Percentiles rank a stretch among this genome's conserved stretches.
Evolutionary conservation across 1,140 invertebrate species (phyloP).

Genomic region (Drosophila sechellia): DNA sequence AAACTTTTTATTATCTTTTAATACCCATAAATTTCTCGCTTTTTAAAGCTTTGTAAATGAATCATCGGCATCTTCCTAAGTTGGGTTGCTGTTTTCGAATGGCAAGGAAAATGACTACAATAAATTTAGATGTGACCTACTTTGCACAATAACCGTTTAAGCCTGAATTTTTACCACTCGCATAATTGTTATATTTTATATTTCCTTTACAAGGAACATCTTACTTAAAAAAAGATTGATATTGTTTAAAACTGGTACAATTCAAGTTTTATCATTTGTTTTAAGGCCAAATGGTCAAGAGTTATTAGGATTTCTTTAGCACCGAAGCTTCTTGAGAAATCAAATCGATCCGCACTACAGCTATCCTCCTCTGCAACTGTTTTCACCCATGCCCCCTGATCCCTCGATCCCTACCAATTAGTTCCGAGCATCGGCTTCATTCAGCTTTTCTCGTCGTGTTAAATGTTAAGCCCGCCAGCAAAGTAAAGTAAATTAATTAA

Average conservation of each 20-base stretch:
- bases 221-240: background rate
- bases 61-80: background rate
- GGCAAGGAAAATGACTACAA: too few relatives aligned
- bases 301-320: constrained; percentile 4
- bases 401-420: constrained; percentile 13
- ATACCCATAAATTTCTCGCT: background rate
- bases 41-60: background rate
- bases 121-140: background rate
- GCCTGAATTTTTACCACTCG: constrained; percentile 1
- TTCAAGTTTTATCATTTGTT: background rate
- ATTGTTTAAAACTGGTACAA: constrained; percentile 1
- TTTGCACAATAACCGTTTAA: background rate
- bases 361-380: constrained; percentile 58
- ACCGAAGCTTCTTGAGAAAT: background rate
- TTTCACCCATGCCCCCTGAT: constrained; percentile 32
- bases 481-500: constrained; percentile 48
- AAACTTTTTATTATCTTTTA: background rate
- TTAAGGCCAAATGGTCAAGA: background rate
- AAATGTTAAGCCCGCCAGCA: constrained; percentile 71
- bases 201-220: background rate
- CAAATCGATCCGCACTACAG: constrained; percentile 32
- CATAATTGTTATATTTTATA: background rate
- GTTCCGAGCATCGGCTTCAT: constrained; percentile 58
- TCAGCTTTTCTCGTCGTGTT: constrained; percentile 72
- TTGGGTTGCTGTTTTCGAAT: too few relatives aligned